Evolutionary conservation across 2,113 vertebrate genomes (phyloP).

Genomic region (Gymnobelideus leadbeateri): DNA sequence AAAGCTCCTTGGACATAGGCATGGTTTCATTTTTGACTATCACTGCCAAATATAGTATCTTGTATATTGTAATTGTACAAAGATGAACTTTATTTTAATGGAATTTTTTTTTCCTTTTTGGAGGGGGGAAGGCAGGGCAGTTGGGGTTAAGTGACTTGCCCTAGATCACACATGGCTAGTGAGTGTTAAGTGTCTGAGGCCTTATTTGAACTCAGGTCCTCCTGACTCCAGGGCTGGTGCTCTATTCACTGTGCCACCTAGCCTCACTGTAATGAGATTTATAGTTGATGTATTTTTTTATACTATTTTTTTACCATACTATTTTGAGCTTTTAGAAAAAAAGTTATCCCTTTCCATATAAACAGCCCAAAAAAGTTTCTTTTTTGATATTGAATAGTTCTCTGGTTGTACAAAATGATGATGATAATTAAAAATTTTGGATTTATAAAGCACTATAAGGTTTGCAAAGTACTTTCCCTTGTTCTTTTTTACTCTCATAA

Average conservation of each 20-base stretch:
- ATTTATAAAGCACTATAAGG: neutral
- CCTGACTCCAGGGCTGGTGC: too few species aligned
- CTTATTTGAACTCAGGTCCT: too few species aligned
- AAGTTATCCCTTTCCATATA: neutral
- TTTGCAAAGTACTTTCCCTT: neutral
- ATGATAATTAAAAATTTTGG: neutral
- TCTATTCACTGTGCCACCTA: too few species aligned
- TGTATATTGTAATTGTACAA: neutral
- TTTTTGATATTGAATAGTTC: neutral
- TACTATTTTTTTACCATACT: neutral
- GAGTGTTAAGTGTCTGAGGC: too few species aligned
- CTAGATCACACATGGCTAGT: too few species aligned
- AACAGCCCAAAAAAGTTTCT: neutral
- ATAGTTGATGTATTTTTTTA: neutral
- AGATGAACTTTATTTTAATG: neutral
- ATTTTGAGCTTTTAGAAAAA: neutral
- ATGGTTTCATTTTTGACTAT: neutral
- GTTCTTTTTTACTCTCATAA: neutral
- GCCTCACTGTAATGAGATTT: neutral
- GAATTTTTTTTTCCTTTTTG: too few species aligned
- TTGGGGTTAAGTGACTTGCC: too few species aligned
- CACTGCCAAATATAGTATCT: neutral
- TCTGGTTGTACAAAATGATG: neutral
- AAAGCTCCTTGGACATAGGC: neutral
- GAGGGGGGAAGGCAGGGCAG: too few species aligned